These are phyloP conservation scores for Chiloscyllium plagiosum DNA, from an alignment of 2,113 vertebrate species.

Conservation along the genomic window DNA sequence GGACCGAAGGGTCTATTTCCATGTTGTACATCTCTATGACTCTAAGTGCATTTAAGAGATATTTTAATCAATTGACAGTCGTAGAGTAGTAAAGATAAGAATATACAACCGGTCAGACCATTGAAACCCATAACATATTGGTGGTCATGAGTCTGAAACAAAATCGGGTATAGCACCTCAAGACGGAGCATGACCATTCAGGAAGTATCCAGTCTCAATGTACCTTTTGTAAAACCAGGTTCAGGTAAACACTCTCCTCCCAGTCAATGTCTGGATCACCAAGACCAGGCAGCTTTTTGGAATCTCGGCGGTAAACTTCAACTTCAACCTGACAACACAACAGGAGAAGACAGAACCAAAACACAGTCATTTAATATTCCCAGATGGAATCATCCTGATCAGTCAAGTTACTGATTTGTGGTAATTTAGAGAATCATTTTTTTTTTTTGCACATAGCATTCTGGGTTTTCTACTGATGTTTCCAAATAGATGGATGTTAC, in stretches of 20 bases:
- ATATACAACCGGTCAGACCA: neutral
- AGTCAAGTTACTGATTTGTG: neutral
- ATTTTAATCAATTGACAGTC: neutral
- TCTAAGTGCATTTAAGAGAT: neutral
- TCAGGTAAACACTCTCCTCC: slow-evolving; percentile 97
- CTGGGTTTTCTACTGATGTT: neutral
- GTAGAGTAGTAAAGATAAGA: neutral
- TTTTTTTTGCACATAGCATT: neutral
- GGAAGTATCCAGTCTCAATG: neutral
- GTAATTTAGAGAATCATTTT: neutral
- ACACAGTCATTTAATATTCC: neutral
- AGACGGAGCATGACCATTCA: neutral
- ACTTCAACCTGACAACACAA: slow-evolving; percentile 74
- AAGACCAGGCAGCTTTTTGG: slow-evolving; percentile 91
- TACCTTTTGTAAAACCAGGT: slow-evolving; percentile 95
- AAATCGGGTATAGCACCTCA: neutral
- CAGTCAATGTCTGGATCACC: slow-evolving; percentile 97
- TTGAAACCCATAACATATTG: too few species aligned
- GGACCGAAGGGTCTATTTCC: too few species aligned
- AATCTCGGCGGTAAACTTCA: slow-evolving; percentile 93
- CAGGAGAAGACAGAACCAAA: neutral
- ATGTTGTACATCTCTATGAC: too few species aligned
- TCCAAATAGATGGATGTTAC: too few species aligned
- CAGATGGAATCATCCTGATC: neutral
- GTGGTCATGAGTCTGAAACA: neutral